Evolutionary conservation across 2,888 invertebrate genomes (phyloP), one percentile per base, ranked within the genome.

Genomic region (Aricia artaxerxes): DNA sequence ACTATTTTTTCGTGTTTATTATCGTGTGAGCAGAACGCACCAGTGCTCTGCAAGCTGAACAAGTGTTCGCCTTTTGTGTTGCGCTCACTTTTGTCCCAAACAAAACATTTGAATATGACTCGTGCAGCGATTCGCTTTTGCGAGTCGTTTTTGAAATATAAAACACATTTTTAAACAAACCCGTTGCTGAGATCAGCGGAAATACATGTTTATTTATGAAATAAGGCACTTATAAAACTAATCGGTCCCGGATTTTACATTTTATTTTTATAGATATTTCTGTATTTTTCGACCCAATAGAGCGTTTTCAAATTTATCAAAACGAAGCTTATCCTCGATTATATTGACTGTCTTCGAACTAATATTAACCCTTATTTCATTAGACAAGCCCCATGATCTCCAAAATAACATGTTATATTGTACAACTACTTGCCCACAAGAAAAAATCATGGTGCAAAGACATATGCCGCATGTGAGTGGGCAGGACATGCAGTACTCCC

Each of bases 21-120:
- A 13, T n/a, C n/a, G n/a, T n/a, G n/a, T 5, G 38, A 69, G 69
- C 5, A 35, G 64, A 31, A 64, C 69, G 13, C 69, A 69, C 13
- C 69, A 38, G 35, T 13, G 69, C 35, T 64, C 11, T 69, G 35
- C 35, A 35, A 13, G 69, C 69, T 13, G 69, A 69, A 69, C 69
- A 38, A 69, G 69, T 69, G 69, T 69, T 69, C 38, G 69, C 69
- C 69, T 69, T 69, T 69, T 69, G 69, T 69, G 35, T 69, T 69
- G 35, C 35, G 13, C 35, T 69, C 38, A 69, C 69, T 69, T 38
- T 35, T 38, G 69, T 69, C 35, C 35, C 69, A 69, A 69, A 69
- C 35, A 69, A 69, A 69, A 69, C 69, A 69, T 69, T 69, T 69
- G 35, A 69, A 69, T 69, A 69, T 38, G 35, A 69, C 69, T 69